Percentiles rank a stretch among this genome's conserved stretches.
Evolutionary conservation across 2,797 vertebrate species (phyloP).

Genomic region (Sciurus vulgaris): DNA sequence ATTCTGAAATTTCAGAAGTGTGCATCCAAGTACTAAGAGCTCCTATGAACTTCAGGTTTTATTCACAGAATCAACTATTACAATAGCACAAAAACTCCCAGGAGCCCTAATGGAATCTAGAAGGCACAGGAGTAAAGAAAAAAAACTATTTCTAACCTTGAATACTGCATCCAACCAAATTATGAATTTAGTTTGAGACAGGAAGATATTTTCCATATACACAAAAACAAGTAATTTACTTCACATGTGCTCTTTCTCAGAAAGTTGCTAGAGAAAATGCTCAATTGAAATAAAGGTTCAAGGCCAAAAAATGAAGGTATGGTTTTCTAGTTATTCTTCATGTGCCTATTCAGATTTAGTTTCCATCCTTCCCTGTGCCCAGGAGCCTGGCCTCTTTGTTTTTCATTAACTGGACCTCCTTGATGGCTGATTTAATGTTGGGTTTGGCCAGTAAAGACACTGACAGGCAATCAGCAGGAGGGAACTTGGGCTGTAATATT

Average conservation of each 20-base stretch:
- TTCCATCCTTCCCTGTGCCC: neutral
- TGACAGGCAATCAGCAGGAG: neutral
- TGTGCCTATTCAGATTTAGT: constrained; percentile 23
- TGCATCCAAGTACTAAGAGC: neutral
- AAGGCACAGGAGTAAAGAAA: neutral
- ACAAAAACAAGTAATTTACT: neutral
- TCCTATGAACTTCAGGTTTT: neutral
- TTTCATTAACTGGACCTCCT: neutral
- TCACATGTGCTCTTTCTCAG: neutral
- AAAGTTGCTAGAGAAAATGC: neutral
- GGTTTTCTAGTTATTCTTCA: neutral
- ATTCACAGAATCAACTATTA: neutral
- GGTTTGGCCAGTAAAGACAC: neutral
- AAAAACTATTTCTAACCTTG: constrained; percentile 9
- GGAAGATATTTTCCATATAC: neutral
- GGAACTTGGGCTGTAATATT: neutral
- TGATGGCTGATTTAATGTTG: neutral
- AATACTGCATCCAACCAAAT: constrained; percentile 3
- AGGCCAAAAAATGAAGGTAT: neutral
- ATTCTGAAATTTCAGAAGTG: constrained; percentile 22
- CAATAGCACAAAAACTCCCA: neutral
- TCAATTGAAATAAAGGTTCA: constrained; percentile 12
- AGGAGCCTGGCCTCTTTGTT: neutral
- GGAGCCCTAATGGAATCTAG: neutral
- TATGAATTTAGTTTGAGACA: constrained; percentile 14